These are phyloP conservation scores for Ditylenchus dipsaci DNA, from an alignment of 1,140 invertebrate genomes.

Conservation along the genomic window DNA sequence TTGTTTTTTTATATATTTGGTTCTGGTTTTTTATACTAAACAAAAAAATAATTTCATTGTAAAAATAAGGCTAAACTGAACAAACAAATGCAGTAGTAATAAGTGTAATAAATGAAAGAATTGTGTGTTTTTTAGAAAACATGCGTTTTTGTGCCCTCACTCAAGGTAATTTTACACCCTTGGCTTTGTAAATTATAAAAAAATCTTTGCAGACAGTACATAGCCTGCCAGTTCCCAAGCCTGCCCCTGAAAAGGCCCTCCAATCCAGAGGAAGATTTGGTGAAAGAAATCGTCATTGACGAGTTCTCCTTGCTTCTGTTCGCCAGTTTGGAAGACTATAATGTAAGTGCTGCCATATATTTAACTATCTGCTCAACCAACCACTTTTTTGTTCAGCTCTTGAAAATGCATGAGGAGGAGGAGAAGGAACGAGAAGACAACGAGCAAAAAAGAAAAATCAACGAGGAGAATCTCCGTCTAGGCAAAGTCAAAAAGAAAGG, in stretches of 20 bases:
- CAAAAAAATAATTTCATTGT: too few species aligned
- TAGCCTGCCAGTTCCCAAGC: neutral
- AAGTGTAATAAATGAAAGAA: too few species aligned
- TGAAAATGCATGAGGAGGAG: constrained; percentile 18
- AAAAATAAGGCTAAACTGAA: too few species aligned
- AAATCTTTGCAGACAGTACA: neutral
- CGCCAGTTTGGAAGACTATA: constrained; percentile 19
- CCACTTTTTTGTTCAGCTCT: constrained; percentile 15
- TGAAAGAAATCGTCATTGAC: constrained; percentile 29
- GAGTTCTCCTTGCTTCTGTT: constrained; percentile 29
- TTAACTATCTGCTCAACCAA: neutral
- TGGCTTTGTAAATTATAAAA: too few species aligned
- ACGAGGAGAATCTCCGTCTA: constrained; percentile 20
- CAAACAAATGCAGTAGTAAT: too few species aligned
- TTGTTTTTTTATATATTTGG: too few species aligned
- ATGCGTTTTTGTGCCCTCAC: too few species aligned
- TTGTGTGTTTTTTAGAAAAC: too few species aligned
- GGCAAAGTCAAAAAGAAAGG: constrained; percentile 31
- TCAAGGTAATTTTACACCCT: too few species aligned
- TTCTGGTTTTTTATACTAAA: too few species aligned
- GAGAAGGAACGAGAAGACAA: constrained; percentile 12
- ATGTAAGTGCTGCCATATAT: constrained; percentile 11
- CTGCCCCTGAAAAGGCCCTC: neutral
- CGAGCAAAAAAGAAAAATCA: neutral
- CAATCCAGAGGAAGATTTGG: constrained; percentile 17